phyloP scores from a whole-genome alignment of 2,888 invertebrate genomes.

The Drosophila kuntzei region DNA sequence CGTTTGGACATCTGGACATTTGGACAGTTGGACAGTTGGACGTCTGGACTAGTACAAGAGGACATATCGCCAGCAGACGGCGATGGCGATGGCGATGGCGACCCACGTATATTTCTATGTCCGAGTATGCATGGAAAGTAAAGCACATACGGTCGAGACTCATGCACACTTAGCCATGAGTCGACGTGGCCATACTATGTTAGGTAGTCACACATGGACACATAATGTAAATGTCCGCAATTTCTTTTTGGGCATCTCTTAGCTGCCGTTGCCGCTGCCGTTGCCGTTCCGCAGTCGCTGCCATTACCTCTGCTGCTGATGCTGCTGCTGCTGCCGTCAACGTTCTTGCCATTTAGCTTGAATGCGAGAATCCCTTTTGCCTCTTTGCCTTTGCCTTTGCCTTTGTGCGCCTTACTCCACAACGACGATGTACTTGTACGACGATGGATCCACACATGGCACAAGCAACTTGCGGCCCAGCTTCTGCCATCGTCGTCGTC shows the following conservation, averaged over 20 bases:
- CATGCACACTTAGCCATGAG: constrained; percentile 50
- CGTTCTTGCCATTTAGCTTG: constrained; percentile 83
- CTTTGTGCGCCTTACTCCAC: constrained; percentile 25
- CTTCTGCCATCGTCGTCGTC: constrained; percentile 68
- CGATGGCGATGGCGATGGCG: constrained; percentile 21
- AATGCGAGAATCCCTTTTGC: constrained; percentile 66
- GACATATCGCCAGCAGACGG: constrained; percentile 76
- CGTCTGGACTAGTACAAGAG: constrained; percentile 71
- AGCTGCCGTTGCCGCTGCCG: constrained; percentile 73
- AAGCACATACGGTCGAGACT: constrained; percentile 57
- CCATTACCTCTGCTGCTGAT: constrained; percentile 50
- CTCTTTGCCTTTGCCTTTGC: constrained; percentile 22
- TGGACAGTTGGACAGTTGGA: constrained; percentile 27
- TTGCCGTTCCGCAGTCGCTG: constrained; percentile 63
- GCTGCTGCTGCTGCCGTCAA: constrained; percentile 75
- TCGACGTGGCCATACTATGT: constrained; percentile 47
- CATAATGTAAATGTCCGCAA: constrained; percentile 83
- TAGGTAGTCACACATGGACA: constrained; percentile 75
- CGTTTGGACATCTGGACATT: constrained; percentile 45
- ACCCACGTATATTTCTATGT: constrained; percentile 61
- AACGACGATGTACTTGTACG: constrained; percentile 47
- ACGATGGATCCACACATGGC: constrained; percentile 63
- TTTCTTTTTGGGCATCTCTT: constrained; percentile 84
- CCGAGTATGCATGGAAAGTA: constrained; percentile 18
- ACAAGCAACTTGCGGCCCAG: constrained; percentile 65